Evolutionary conservation across 1,140 invertebrate species (phyloP).

Genomic region (Trypoxylus dichotomus): DNA sequence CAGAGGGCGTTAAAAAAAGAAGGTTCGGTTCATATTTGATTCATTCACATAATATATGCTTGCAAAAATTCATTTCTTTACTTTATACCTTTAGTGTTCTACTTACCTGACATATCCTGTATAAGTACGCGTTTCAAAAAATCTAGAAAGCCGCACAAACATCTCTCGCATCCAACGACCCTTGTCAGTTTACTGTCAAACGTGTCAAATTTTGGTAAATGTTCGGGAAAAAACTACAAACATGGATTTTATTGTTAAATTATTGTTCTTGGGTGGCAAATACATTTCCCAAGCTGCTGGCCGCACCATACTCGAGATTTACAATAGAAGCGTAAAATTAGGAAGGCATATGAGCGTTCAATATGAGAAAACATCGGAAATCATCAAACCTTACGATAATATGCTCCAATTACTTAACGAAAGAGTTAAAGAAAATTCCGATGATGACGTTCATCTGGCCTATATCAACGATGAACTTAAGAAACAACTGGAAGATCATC

Average conservation of each 20-base stretch:
- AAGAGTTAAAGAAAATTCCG: neutral
- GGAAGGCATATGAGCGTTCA: neutral
- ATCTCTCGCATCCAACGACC: neutral
- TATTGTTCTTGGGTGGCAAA: slow-evolving; percentile 29
- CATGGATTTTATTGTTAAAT: slow-evolving; percentile 30
- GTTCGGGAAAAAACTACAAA: neutral
- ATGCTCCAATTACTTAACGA: slow-evolving; percentile 21
- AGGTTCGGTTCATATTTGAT: too few relatives aligned
- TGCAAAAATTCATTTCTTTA: too few relatives aligned
- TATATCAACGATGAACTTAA: neutral
- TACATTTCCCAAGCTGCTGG: slow-evolving; percentile 22
- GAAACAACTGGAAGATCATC: neutral
- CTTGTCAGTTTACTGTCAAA: slow-evolving; percentile 5
- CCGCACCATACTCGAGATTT: neutral
- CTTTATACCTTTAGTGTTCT: neutral
- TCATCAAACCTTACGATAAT: slow-evolving; percentile 18
- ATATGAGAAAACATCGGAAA: slow-evolving; percentile 7
- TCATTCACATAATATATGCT: too few relatives aligned
- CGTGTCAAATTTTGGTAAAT: slow-evolving; percentile 30
- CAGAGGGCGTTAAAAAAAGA: too few relatives aligned
- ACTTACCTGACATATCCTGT: neutral
- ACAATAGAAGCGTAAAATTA: neutral
- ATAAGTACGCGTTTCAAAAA: neutral
- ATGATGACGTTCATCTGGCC: neutral
- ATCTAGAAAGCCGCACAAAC: neutral